Conservation (phyloP, 2,113 vertebrate genomes). For the Phalacrocorax brasilianus region DNA sequence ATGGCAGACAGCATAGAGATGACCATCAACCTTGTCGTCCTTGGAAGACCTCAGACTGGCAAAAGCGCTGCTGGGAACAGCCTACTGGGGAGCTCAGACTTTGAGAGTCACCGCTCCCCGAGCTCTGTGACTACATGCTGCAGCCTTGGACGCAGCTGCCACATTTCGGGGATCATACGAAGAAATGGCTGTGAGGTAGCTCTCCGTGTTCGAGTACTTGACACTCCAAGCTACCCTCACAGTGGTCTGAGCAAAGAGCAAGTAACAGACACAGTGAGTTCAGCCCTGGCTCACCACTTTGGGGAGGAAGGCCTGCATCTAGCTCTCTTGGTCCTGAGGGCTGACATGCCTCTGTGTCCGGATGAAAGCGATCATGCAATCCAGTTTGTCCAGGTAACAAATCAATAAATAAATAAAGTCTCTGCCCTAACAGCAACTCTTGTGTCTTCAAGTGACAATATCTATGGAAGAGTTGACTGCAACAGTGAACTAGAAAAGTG, state of each 20-base stretch:
- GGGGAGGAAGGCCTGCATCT: slow-evolving; percentile 77
- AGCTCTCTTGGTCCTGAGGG: slow-evolving; percentile 75
- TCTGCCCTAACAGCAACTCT: neutral
- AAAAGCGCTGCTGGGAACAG: slow-evolving; percentile 84
- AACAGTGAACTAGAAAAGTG: neutral
- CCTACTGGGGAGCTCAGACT: slow-evolving; percentile 81
- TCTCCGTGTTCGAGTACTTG: slow-evolving; percentile 74
- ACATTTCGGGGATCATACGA: slow-evolving; percentile 52
- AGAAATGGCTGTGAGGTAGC: slow-evolving; percentile 66
- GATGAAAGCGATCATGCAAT: slow-evolving; percentile 32
- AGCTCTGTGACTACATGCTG: slow-evolving; percentile 66
- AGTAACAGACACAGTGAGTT: slow-evolving; percentile 38
- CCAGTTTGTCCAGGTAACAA: slow-evolving; percentile 69
- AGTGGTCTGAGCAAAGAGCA: slow-evolving; percentile 52
- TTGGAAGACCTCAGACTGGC: slow-evolving; percentile 80
- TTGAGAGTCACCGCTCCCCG: slow-evolving; percentile 64
- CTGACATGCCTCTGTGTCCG: slow-evolving; percentile 64
- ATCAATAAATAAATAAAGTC: neutral
- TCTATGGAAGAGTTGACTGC: neutral
- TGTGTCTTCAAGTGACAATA: neutral
- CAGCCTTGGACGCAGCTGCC: slow-evolving; percentile 48
- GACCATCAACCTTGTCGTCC: slow-evolving; percentile 77
- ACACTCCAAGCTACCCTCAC: slow-evolving; percentile 79
- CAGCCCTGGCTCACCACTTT: slow-evolving; percentile 65
- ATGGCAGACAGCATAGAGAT: slow-evolving; percentile 44